These are phyloP conservation scores for Hyperoodon ampullatus DNA, from an alignment of 2,113 vertebrate species.

Conservation along the genomic window DNA sequence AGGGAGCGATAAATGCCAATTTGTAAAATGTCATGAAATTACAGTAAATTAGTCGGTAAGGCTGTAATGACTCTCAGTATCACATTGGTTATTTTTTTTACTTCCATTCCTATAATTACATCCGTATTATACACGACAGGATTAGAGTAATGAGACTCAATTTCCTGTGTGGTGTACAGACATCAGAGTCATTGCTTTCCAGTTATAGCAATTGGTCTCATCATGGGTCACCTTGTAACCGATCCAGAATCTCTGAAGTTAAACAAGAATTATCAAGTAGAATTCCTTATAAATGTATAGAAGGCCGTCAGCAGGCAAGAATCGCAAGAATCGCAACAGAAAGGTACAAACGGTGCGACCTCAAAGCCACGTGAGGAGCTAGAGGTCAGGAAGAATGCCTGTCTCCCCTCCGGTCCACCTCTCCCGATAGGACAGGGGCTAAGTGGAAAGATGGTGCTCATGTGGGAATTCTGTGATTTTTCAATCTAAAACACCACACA, in stretches of 20 bases:
- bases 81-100: constrained; percentile 15
- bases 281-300: background rate
- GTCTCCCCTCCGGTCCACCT: background rate
- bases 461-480: background rate
- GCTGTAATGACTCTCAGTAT: constrained; percentile 15
- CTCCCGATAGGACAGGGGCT: background rate
- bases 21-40: constrained; percentile 55
- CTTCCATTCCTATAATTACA: constrained; percentile 27
- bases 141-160: constrained; percentile 22
- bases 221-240: background rate
- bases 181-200: constrained; percentile 9
- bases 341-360: background rate
- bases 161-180: constrained; percentile 8
- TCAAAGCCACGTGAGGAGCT: background rate
- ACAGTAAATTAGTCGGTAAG: constrained; percentile 24
- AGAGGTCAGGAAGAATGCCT: background rate
- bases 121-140: background rate
- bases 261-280: background rate
- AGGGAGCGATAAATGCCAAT: background rate
- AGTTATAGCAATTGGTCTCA: background rate
- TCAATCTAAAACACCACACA: background rate
- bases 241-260: background rate
- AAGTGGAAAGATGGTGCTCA: background rate
- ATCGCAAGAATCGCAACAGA: background rate
- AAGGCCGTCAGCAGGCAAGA: background rate